These are phyloP conservation scores for Mycteria americana DNA, from an alignment of 2,797 vertebrate genomes.

Conservation along the genomic window DNA sequence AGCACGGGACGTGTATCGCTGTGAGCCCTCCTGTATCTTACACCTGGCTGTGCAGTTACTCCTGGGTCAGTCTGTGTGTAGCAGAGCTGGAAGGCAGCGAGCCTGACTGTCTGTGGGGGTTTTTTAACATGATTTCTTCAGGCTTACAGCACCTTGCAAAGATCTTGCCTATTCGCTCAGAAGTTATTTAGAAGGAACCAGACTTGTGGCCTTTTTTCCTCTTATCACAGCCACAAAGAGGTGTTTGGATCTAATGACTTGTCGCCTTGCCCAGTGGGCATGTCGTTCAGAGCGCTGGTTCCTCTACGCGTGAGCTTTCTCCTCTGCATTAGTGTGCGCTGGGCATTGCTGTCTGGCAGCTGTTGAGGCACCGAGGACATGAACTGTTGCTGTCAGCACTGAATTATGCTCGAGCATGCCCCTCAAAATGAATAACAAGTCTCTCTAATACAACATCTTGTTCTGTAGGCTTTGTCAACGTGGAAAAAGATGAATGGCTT, in stretches of 20 bases:
- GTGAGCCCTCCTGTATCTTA: accelerated
- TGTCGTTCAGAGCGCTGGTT: accelerated
- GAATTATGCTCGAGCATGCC: background rate
- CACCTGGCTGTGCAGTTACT: background rate
- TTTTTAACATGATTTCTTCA: background rate
- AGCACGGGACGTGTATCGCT: accelerated
- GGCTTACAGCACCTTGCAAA: background rate
- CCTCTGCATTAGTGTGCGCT: accelerated
- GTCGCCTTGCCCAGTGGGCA: background rate
- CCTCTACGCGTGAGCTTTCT: accelerated
- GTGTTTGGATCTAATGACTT: background rate
- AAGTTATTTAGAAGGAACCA: background rate
- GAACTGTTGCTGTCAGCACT: background rate
- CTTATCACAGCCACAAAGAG: background rate
- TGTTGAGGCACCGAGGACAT: background rate
- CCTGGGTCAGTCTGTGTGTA: too few species aligned
- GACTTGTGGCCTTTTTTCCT: background rate
- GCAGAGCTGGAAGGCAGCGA: background rate
- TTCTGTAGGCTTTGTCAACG: background rate
- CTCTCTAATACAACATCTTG: background rate
- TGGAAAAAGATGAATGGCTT: background rate
- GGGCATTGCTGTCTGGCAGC: background rate
- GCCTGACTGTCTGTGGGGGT: background rate
- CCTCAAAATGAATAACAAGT: background rate
- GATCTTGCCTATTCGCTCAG: background rate